These are phyloP conservation scores for Dryobota labecula DNA, from an alignment of 2,888 invertebrate genomes.

Conservation along the genomic window DNA sequence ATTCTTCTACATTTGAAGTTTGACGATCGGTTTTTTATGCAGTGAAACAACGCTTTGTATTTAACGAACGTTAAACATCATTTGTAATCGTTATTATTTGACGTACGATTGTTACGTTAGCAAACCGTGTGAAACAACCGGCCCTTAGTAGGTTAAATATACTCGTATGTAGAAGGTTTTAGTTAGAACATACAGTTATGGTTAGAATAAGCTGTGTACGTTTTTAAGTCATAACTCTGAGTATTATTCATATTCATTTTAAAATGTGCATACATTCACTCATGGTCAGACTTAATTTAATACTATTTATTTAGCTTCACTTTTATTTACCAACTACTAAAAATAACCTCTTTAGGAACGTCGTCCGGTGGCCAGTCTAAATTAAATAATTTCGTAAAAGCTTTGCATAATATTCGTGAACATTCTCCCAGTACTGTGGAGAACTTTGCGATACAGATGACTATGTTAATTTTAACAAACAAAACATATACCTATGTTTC, in stretches of 20 bases:
- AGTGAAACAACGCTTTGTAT: too few species aligned
- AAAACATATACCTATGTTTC: conserved; percentile 24
- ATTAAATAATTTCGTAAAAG: conserved; percentile 28
- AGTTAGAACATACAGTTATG: too few species aligned
- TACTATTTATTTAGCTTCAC: not conserved
- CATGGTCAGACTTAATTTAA: not conserved
- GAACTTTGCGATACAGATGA: conserved; percentile 14
- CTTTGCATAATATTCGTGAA: conserved; percentile 32
- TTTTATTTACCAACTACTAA: not conserved
- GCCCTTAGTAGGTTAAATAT: too few species aligned
- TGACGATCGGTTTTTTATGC: too few species aligned
- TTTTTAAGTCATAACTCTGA: not conserved
- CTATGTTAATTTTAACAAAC: conserved; percentile 43
- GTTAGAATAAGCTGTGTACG: too few species aligned
- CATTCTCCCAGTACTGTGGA: conserved; percentile 7
- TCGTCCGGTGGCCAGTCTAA: not conserved
- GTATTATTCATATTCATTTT: not conserved
- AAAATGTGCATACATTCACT: not conserved
- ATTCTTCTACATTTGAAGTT: too few species aligned
- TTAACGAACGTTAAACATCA: too few species aligned
- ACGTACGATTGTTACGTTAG: too few species aligned
- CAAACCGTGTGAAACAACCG: too few species aligned
- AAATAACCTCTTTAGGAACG: not conserved
- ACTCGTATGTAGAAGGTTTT: too few species aligned
- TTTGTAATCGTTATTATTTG: too few species aligned